These are phyloP conservation scores for Leptinotarsa undecemlineata DNA, from an alignment of 1,140 invertebrate genomes.

Conservation along the genomic window DNA sequence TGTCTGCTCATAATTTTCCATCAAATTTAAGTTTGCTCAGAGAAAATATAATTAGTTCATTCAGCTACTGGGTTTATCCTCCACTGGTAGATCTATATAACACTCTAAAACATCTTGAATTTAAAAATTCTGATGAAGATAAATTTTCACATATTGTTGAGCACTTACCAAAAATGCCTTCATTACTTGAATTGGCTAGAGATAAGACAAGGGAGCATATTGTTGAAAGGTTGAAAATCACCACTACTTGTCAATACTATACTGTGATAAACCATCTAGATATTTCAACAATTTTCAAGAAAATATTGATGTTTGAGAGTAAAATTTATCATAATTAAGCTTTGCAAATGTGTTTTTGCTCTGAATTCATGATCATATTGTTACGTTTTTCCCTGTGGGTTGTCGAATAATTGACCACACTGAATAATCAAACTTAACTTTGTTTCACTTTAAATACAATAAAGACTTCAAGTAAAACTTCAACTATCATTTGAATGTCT, in stretches of 20 bases:
- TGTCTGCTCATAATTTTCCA: not conserved
- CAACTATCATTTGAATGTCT: too few relatives aligned
- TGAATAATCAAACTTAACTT: too few relatives aligned
- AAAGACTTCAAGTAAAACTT: too few relatives aligned
- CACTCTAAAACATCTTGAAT: not conserved
- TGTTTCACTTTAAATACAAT: too few relatives aligned
- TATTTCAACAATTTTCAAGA: conserved; percentile 6
- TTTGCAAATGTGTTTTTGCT: not conserved
- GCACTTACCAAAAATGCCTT: too few relatives aligned
- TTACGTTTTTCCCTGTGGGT: too few relatives aligned
- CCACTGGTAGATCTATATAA: not conserved
- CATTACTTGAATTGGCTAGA: conserved; percentile 27
- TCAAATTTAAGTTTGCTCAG: not conserved
- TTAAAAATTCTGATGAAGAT: not conserved
- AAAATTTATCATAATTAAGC: conserved; percentile 21
- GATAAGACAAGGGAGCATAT: conserved; percentile 15
- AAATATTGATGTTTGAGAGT: conserved; percentile 5
- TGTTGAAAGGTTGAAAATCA: conserved; percentile 14
- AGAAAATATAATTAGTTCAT: conserved; percentile 2
- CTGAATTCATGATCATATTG: too few relatives aligned
- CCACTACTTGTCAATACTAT: conserved; percentile 5
- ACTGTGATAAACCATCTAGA: conserved; percentile 18
- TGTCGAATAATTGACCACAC: too few relatives aligned
- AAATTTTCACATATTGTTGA: not conserved
- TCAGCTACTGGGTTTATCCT: not conserved